These are phyloP conservation scores for Sander lucioperca DNA, from an alignment of 2,113 vertebrate genomes.

Conservation along the genomic window DNA sequence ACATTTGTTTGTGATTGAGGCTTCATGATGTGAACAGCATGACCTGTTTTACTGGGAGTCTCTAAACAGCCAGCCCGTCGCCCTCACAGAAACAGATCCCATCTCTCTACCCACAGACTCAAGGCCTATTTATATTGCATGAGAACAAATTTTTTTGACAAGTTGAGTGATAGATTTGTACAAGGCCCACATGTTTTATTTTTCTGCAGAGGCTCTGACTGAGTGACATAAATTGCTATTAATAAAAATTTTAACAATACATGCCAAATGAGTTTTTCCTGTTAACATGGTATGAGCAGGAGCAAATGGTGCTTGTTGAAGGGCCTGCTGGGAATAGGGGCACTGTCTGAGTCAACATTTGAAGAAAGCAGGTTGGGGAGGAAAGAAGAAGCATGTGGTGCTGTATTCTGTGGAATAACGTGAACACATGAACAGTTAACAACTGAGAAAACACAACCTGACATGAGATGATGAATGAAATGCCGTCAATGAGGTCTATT, in stretches of 20 bases:
- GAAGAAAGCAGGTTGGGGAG: slow-evolving; percentile 51
- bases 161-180: slow-evolving; percentile 93
- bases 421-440: slow-evolving; percentile 16
- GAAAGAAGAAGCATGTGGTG: slow-evolving; percentile 45
- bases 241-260: slow-evolving; percentile 95
- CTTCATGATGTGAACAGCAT: slow-evolving; percentile 83
- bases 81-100: slow-evolving; percentile 88
- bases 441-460: slow-evolving; percentile 37
- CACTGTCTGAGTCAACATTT: slow-evolving; percentile 71
- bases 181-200: slow-evolving; percentile 87
- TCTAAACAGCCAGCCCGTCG: slow-evolving; percentile 82
- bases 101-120: slow-evolving; percentile 84
- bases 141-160: slow-evolving; percentile 95
- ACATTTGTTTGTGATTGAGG: slow-evolving; percentile 87
- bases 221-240: slow-evolving; percentile 93
- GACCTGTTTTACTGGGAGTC: slow-evolving; percentile 84
- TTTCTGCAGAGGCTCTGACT: slow-evolving; percentile 83
- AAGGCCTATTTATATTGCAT: slow-evolving; percentile 91
- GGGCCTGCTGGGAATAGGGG: slow-evolving; percentile 85
- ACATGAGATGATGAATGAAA: not conserved
- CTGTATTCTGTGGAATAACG: slow-evolving; percentile 45
- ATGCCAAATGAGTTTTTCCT: slow-evolving; percentile 92
- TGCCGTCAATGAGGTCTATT: no score
- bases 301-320: slow-evolving; percentile 82
- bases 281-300: slow-evolving; percentile 87